Conservation (phyloP, 2,888 invertebrate genomes). For the Lymantria dispar region DNA sequence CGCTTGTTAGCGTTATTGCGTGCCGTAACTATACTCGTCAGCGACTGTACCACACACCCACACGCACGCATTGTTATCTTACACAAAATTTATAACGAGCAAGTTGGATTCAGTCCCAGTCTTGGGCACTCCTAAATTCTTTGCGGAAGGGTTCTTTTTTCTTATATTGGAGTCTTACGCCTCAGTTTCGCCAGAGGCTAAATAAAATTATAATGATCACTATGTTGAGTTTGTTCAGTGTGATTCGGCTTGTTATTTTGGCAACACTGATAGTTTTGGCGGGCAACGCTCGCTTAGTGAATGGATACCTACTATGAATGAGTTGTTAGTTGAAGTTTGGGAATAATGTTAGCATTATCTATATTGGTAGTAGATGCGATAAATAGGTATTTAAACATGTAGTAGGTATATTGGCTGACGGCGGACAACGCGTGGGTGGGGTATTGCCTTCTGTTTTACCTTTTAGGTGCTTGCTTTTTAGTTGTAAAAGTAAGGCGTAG, state of each 20-base stretch:
- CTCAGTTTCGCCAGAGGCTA: conserved; percentile 54
- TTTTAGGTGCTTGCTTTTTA: conserved; percentile 19
- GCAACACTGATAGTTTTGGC: conserved; percentile 58
- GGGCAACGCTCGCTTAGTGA: conserved; percentile 40
- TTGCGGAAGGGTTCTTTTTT: conserved; percentile 73
- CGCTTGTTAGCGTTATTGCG: conserved; percentile 83
- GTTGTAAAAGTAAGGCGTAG: conserved; percentile 1
- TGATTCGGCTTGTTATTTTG: conserved; percentile 58
- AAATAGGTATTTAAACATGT: conserved; percentile 19
- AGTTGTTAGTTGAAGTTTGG: conserved; percentile 35
- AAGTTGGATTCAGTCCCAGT: conserved; percentile 72
- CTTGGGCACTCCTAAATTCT: conserved; percentile 79
- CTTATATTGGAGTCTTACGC: conserved; percentile 48
- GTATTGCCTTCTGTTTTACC: conserved; percentile 24
- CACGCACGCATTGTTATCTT: conserved; percentile 79
- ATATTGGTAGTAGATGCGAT: not conserved
- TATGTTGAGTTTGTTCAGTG: conserved; percentile 55
- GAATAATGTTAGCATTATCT: conserved; percentile 29
- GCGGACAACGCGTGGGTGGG: conserved; percentile 24
- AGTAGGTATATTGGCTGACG: conserved; percentile 18
- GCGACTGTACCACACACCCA: conserved; percentile 77
- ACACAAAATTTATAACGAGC: conserved; percentile 81
- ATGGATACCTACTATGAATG: conserved; percentile 50
- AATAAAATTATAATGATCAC: conserved; percentile 64
- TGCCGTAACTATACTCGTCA: conserved; percentile 81